Base-by-base conservation (phyloP, 2,113 vertebrate species). In the Brachyhypopomus gauderio region DNA sequence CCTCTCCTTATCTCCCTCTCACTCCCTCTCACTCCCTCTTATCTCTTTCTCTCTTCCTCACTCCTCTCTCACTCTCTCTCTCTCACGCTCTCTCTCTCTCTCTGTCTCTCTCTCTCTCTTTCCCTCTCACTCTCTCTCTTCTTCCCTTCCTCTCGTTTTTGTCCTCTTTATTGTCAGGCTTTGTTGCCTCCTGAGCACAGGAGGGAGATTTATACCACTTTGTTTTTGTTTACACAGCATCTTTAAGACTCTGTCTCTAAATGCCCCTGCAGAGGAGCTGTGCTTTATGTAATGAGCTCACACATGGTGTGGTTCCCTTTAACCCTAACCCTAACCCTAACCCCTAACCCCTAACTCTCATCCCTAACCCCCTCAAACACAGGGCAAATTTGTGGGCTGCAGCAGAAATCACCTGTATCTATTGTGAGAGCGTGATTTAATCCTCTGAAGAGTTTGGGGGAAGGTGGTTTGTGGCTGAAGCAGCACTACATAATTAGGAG, bases 181-280 rank as follows among this genome's bases (percentile, higher is more conserved):
- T 75, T 73, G 82, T 85, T 84, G 82, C 76, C 56, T 83, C 87
- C 81, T 58, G 22, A 76, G 83, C 63, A 84, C 81, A 73, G 69
- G 62, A 34, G 62, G 69, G 36, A 88, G 86, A 89, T 90, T 90
- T 90, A 89, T 80, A 84, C 78, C 66, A 67, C 74, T 41, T 78
- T 91, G 88, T 90, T 88, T 91, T 85, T 89, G 89, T 92, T 91
- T 91, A 85, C 81, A 84, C 87, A 88, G 78, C 82, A 81, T 88
- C 81, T 88, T 88, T 87, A 78, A 88, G 90, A 86, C 82, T 27
- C 81, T 78, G 80, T 85, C 80, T 79, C 74, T 85, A 85, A 86
- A 83, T 75, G 59, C 78, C 86, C 88, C 90, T 90, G 86, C 83
- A 75, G 89, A 91, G 90, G 84, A 86, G 78, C 85, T 85, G 82